These are phyloP conservation scores for Laterallus jamaicensis DNA, from an alignment of 2,113 vertebrate species.

Conservation along the genomic window DNA sequence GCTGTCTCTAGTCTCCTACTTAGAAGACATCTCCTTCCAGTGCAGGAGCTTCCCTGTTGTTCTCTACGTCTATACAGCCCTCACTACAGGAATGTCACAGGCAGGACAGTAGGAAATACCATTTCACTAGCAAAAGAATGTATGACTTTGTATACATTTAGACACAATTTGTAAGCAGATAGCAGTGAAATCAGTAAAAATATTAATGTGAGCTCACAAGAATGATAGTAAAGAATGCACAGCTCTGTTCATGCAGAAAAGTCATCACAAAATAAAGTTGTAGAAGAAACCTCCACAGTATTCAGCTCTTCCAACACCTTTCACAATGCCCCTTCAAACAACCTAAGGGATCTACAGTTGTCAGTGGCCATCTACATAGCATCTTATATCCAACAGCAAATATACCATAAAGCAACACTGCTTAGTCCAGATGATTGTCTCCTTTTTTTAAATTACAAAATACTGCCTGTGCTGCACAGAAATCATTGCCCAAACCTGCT, in stretches of 20 bases:
- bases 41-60: accelerated
- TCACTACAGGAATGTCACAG: not conserved
- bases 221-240: not conserved
- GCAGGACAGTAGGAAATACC: not conserved
- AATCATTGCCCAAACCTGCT: not conserved
- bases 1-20: not conserved
- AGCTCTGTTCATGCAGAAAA: not conserved
- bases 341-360: not conserved
- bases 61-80: not conserved
- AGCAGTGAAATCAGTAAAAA: not conserved
- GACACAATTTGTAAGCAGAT: not conserved
- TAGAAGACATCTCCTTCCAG: not conserved
- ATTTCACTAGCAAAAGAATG: not conserved
- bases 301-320: not conserved
- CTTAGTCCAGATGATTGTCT: not conserved
- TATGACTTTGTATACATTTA: not conserved
- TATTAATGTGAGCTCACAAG: not conserved
- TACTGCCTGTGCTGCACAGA: not conserved
- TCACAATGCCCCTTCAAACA: not conserved
- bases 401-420: not conserved
- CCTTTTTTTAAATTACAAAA: not conserved
- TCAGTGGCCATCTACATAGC: not conserved
- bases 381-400: not conserved
- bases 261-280: not conserved
- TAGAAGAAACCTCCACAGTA: not conserved